These are phyloP conservation scores for Strix uralensis DNA, from an alignment of 2,113 vertebrate genomes.

Conservation along the genomic window DNA sequence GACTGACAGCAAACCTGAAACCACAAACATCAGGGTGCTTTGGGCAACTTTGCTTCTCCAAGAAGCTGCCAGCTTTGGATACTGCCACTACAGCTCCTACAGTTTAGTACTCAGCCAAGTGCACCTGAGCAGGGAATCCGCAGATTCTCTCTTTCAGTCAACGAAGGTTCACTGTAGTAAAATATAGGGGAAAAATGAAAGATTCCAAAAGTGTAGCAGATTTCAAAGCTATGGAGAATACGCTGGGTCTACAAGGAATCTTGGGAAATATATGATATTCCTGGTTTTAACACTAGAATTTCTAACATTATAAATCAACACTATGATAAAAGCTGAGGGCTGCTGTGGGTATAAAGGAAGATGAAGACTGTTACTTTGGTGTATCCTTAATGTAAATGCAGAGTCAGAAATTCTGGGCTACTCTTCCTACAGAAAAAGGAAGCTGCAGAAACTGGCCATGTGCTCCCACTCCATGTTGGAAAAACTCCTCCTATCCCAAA, in stretches of 20 bases:
- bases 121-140: neutral
- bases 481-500: neutral
- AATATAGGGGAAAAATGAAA: neutral
- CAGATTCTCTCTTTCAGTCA: neutral
- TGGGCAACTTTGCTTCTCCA: neutral
- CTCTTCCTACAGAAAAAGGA: neutral
- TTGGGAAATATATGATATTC: neutral
- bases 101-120: neutral
- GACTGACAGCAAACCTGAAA: neutral
- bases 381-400: neutral
- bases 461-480: neutral
- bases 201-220: neutral
- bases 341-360: neutral
- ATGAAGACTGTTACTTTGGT: neutral
- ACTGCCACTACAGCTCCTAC: neutral
- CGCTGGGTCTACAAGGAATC: neutral
- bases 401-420: neutral
- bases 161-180: neutral
- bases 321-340: neutral
- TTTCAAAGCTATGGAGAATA: neutral
- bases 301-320: neutral
- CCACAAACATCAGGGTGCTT: neutral
- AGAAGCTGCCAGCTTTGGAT: neutral
- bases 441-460: neutral
- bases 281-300: neutral